Percentiles rank a stretch among this genome's conserved stretches.
phyloP scores from a whole-genome alignment of 2,113 vertebrate species.

The Riparia riparia region DNA sequence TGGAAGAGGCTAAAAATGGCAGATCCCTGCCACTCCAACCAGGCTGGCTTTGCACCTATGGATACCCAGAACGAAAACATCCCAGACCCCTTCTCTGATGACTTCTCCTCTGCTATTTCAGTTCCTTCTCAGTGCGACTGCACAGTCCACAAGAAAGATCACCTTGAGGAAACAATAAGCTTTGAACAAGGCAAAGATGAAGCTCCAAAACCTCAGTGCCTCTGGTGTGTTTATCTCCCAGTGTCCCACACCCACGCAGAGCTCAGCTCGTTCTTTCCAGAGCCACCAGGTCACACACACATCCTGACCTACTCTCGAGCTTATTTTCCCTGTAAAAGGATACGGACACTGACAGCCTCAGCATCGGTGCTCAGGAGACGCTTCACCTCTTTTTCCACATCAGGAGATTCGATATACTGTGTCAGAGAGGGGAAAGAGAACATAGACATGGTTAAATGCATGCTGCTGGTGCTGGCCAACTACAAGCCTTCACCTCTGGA shows the following conservation, averaged over 20 bases:
- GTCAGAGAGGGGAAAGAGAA: neutral
- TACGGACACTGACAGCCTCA: slow-evolving; percentile 92
- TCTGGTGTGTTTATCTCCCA: neutral
- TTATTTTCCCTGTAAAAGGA: slow-evolving; percentile 76
- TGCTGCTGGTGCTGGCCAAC: neutral
- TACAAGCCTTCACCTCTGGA: neutral
- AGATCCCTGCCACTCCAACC: neutral
- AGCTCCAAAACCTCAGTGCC: neutral
- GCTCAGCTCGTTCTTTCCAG: neutral
- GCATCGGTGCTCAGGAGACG: slow-evolving; percentile 91
- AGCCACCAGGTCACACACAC: neutral
- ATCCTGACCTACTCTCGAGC: neutral
- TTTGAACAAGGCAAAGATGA: neutral
- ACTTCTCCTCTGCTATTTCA: neutral
- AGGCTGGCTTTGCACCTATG: neutral
- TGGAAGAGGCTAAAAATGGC: neutral
- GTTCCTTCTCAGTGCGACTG: neutral
- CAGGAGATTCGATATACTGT: slow-evolving; percentile 89
- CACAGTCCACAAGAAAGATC: neutral
- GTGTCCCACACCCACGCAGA: rapidly evolving
- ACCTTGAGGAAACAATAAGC: neutral
- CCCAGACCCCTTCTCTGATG: neutral
- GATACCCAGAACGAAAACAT: neutral
- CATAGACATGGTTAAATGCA: neutral
- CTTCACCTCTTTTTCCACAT: slow-evolving; percentile 96